Evolutionary conservation across 1,140 invertebrate genomes (phyloP), one percentile per base, ranked within the genome.

Genomic region (Macrostomum lignano): DNA sequence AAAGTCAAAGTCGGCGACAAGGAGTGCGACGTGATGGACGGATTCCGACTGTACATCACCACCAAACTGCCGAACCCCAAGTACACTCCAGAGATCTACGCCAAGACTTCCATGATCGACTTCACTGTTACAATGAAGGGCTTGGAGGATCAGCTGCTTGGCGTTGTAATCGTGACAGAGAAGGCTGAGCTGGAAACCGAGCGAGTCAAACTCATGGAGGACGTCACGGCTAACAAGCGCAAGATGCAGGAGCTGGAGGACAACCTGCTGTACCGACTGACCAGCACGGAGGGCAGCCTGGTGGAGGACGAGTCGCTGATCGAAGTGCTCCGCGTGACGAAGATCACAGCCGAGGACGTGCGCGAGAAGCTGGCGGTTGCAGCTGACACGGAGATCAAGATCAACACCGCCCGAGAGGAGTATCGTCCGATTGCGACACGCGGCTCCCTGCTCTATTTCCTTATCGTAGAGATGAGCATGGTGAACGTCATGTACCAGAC

Each of bases 401-500:
- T 93, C 38, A 82, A 76, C 43, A 64, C 73, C 33, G 82, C 84
- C 2, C 59, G 84, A 39, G 82, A 93, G 58, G 81, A 91, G 53
- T 93, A 86, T 52, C 62, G 84, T 44, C 74, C 81, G 38, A 79
- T 91, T 2, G 82, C 84, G 4, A 72, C 72, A 0, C 63, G 81
- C 38, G 84, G 82, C 17, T 84, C 77, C 0, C 81, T 88, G 33
- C 55, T 91, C 0, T 93, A 93, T 45, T 93, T 93, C 47, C 62
- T 93, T 1, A 86, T 91, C 37, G 81, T 88, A 0, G 82, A 93
- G 60, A 88, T 91, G 79, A 77, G 74, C 41, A 77, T 79, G 45
- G 79, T 91, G 1, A 88, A 86, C 48, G 65, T 71, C 3, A 91
- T 91, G 82, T 93, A 91, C 49, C 82, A 91, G 60, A 91, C 86